A percentile compares a stretch with the other conserved stretches of the same genome.
Conservation (phyloP, 1,140 invertebrate genomes). For the Drosophila mojavensis region DNA sequence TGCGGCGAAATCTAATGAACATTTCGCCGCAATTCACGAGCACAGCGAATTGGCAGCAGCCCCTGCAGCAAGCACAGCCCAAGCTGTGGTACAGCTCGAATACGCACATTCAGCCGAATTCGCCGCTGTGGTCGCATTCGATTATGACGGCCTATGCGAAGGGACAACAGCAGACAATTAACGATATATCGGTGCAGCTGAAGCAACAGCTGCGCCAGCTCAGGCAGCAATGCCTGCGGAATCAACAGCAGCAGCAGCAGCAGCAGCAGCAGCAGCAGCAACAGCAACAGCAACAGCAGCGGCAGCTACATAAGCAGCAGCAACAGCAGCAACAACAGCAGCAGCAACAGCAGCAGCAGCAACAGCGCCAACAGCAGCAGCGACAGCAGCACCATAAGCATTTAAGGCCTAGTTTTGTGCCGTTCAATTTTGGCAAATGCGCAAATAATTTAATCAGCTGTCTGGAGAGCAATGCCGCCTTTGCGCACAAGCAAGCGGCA, state of each 20-base stretch:
- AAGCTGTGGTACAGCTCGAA: neutral
- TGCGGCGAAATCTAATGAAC: constrained; percentile 38
- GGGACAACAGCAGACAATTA: neutral
- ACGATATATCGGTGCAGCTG: neutral
- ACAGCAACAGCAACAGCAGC: too few relatives aligned
- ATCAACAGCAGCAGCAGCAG: constrained; percentile 5
- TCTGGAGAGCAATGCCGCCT: neutral
- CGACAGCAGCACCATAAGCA: constrained; percentile 20
- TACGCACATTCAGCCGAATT: neutral
- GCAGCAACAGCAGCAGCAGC: too few relatives aligned
- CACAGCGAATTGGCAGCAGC: neutral
- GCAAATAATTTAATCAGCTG: constrained; percentile 3
- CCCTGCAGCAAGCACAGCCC: neutral
- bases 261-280: constrained; percentile 1
- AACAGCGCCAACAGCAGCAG: neutral
- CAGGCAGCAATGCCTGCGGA: neutral
- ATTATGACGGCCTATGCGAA: too few relatives aligned
- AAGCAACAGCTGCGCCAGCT: constrained; percentile 8
- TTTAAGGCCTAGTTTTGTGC: constrained; percentile 1
- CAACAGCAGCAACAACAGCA: constrained; percentile 18
- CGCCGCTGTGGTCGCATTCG: too few relatives aligned
- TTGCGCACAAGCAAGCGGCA: too few relatives aligned
- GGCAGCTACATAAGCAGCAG: neutral
- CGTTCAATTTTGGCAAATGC: constrained; percentile 45
- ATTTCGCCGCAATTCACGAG: neutral